Evolutionary conservation across 2,888 invertebrate species (phyloP).

Genomic region (Cenopis cana): DNA sequence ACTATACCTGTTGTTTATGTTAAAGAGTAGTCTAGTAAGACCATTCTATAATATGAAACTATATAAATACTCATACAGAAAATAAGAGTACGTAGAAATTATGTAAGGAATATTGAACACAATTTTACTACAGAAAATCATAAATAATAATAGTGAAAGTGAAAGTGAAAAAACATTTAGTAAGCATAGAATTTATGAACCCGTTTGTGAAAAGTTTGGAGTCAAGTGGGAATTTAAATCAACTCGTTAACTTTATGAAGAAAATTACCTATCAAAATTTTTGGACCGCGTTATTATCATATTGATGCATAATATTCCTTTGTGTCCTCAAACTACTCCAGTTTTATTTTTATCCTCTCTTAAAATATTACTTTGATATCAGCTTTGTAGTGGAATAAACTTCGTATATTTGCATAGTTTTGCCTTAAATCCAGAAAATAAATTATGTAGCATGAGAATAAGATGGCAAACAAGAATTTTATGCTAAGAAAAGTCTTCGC

Average conservation of each 20-base stretch:
- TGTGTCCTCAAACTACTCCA: not conserved
- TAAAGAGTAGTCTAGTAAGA: too few relatives aligned
- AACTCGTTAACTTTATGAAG: conserved; percentile 7
- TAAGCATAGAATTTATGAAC: not conserved
- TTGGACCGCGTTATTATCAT: conserved; percentile 9
- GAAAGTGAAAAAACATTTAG: too few relatives aligned
- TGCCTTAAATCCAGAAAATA: conserved; percentile 22
- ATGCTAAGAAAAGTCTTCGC: not conserved
- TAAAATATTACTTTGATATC: conserved; percentile 21
- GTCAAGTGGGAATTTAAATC: not conserved
- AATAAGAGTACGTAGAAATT: too few relatives aligned
- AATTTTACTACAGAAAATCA: too few relatives aligned
- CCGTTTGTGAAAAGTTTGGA: not conserved
- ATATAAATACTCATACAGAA: too few relatives aligned
- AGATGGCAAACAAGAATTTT: conserved; percentile 15
- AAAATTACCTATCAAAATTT: conserved; percentile 5
- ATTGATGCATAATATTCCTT: conserved; percentile 20
- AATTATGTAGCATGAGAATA: conserved; percentile 12
- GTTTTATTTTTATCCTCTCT: conserved; percentile 17
- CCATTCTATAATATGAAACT: too few relatives aligned
- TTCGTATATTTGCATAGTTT: conserved; percentile 24
- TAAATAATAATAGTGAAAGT: not conserved
- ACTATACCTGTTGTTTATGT: too few relatives aligned
- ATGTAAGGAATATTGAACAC: too few relatives aligned
- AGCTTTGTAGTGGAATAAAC: conserved; percentile 21